A percentile compares a stretch with the other conserved stretches of the same genome.
Conservation (phyloP, 2,888 invertebrate species). For the Aromia moschata region DNA sequence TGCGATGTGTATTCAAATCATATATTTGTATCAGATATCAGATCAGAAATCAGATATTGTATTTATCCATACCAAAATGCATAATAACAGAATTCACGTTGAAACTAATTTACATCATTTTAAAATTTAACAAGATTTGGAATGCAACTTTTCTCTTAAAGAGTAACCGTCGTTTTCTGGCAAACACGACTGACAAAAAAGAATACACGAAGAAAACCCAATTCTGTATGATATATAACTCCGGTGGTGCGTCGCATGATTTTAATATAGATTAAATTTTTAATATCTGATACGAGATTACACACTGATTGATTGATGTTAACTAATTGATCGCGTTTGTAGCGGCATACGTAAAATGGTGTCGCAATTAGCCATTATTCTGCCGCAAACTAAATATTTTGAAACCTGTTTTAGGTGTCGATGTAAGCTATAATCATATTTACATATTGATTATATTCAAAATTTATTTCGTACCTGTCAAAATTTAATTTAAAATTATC, state of each 20-base stretch:
- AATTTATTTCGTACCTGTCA: conserved; percentile 29
- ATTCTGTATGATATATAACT: neutral
- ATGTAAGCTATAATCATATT: conserved; percentile 38
- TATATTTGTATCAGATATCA: no score
- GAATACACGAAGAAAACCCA: no score
- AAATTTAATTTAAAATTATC: conserved; percentile 19
- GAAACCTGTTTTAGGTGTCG: conserved; percentile 38
- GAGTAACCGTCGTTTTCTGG: no score
- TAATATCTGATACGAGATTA: conserved; percentile 33
- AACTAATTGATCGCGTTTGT: conserved; percentile 47
- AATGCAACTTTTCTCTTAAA: no score
- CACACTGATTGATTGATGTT: conserved; percentile 48
- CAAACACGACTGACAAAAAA: no score
- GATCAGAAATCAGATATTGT: no score
- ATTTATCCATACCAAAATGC: no score
- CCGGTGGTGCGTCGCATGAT: conserved; percentile 30
- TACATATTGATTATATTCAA: conserved; percentile 42
- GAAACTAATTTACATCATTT: no score
- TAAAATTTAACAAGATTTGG: no score
- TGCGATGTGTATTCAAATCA: no score
- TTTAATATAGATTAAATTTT: conserved; percentile 53
- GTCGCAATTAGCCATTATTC: conserved; percentile 28
- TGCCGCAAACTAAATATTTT: conserved; percentile 28
- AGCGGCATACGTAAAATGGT: conserved; percentile 21
- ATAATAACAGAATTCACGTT: no score